Percentiles rank a stretch among this genome's conserved stretches.
These are phyloP conservation scores for Meliscaeva auricollis DNA, from an alignment of 2,888 invertebrate genomes.

Conservation along the genomic window DNA sequence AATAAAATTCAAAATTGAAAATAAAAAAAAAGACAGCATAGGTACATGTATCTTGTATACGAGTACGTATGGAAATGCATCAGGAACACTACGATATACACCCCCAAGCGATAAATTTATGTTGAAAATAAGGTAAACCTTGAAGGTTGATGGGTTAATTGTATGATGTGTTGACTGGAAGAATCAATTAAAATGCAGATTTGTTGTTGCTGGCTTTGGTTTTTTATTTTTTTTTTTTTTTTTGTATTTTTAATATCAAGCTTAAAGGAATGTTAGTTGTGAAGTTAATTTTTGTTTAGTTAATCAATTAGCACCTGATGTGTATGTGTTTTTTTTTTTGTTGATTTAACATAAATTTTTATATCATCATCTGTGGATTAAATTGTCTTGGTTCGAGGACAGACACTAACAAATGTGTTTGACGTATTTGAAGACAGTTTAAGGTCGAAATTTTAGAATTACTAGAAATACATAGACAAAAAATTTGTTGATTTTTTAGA, in stretches of 20 bases:
- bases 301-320: not conserved
- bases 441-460: too few relatives aligned
- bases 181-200: conserved; percentile 22
- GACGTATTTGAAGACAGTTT: too few relatives aligned
- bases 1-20: conserved; percentile 57
- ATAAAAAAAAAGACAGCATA: conserved; percentile 24
- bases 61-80: not conserved
- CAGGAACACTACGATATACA: not conserved
- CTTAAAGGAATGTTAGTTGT: not conserved
- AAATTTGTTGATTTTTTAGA: too few relatives aligned
- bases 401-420: too few relatives aligned
- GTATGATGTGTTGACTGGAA: conserved; percentile 22
- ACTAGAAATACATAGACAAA: too few relatives aligned
- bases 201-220: not conserved
- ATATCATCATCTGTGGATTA: too few relatives aligned
- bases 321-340: not conserved
- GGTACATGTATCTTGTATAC: not conserved
- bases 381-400: too few relatives aligned
- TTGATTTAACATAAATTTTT: not conserved
- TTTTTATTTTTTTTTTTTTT: too few relatives aligned
- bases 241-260: not conserved
- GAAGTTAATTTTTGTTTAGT: not conserved
- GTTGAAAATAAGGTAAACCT: conserved; percentile 2
- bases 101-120: not conserved
- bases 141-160: conserved; percentile 12